A percentile compares a stretch with the other conserved stretches of the same genome.
These are phyloP conservation scores for Phrynocephalus versicolor DNA, from an alignment of 2,113 vertebrate genomes.

Conservation along the genomic window DNA sequence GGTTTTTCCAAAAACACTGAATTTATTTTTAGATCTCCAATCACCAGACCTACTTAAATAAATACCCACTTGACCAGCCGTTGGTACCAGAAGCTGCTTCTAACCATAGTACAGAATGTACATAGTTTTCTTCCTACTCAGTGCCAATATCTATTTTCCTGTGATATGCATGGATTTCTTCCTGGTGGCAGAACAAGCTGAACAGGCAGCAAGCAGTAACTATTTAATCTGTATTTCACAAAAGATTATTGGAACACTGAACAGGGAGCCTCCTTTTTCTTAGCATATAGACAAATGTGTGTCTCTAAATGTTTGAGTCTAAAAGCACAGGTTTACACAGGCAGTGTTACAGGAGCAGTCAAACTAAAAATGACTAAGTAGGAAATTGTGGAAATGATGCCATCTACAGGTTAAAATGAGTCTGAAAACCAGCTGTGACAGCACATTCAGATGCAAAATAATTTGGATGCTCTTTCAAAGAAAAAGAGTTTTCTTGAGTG, in stretches of 20 bases:
- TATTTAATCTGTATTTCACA: neutral
- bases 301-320: neutral
- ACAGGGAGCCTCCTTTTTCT: neutral
- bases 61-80: neutral
- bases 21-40: neutral
- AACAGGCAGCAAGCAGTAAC: neutral
- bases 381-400: conserved; percentile 1
- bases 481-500: neutral
- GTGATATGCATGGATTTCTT: neutral
- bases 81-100: neutral
- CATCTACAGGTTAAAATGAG: neutral
- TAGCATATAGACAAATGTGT: neutral
- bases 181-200: conserved; percentile 7
- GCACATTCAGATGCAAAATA: neutral
- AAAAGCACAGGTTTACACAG: neutral
- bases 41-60: conserved; percentile 4
- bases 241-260: neutral
- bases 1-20: neutral
- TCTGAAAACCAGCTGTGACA: neutral
- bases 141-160: neutral
- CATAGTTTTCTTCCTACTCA: neutral
- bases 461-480: neutral
- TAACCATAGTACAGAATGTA: neutral
- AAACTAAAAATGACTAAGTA: no score
- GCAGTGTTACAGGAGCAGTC: neutral